Percentiles rank a stretch among this genome's conserved stretches.
Evolutionary conservation across 2,888 invertebrate genomes (phyloP).

Genomic region (Bellardia pandia): DNA sequence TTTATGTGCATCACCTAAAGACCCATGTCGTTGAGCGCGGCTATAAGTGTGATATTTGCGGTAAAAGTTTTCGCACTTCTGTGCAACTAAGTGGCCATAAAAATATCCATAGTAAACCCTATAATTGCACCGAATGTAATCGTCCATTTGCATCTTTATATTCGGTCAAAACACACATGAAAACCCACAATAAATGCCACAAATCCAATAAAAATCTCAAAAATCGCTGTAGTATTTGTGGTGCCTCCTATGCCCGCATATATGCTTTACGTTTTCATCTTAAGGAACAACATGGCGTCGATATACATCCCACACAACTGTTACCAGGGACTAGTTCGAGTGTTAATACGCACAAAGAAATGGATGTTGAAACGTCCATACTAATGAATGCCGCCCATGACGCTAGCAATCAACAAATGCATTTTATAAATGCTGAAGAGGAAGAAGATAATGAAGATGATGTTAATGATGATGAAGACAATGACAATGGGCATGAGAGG

Average conservation of each 20-base stretch:
- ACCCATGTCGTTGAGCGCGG: constrained; percentile 91
- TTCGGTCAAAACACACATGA: constrained; percentile 90
- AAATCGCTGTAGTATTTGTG: constrained; percentile 89
- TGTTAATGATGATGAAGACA: constrained; percentile 1
- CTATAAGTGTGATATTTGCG: constrained; percentile 90
- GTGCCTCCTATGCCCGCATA: constrained; percentile 90
- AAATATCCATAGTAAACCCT: constrained; percentile 92
- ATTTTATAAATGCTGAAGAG: constrained; percentile 71
- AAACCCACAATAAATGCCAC: constrained; percentile 87
- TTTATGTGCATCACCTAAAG: constrained; percentile 90
- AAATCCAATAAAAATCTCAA: constrained; percentile 87
- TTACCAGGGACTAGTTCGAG: constrained; percentile 32
- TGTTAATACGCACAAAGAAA: constrained; percentile 28
- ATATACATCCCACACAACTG: constrained; percentile 68
- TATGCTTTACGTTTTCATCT: constrained; percentile 91
- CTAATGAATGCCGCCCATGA: constrained; percentile 78
- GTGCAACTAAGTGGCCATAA: constrained; percentile 92
- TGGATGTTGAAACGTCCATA: constrained; percentile 73
- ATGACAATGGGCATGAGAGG: constrained; percentile 6
- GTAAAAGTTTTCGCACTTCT: constrained; percentile 91
- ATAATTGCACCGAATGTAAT: constrained; percentile 90
- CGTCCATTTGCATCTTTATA: constrained; percentile 92
- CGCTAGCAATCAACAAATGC: constrained; percentile 57
- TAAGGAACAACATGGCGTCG: constrained; percentile 86
- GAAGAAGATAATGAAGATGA: constrained; percentile 32